Evolutionary conservation across 2,888 invertebrate species (phyloP).

Genomic region (Sussaba pulchella): DNA sequence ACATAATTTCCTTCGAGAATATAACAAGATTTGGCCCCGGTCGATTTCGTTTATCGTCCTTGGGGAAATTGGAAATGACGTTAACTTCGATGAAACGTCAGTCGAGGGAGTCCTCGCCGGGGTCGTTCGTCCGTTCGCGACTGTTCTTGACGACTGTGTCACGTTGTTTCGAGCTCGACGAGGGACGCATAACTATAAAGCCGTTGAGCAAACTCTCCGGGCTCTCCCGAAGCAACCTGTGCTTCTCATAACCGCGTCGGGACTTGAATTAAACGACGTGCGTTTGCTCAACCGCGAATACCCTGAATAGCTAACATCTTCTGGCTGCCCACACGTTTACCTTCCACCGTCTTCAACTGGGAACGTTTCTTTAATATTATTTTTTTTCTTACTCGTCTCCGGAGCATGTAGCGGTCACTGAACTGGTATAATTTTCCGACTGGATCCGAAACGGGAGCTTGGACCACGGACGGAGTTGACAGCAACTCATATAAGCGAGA

Average conservation of each 20-base stretch:
- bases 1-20: background rate
- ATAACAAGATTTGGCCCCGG: background rate
- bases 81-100: constrained; percentile 1
- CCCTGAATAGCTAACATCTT: constrained; percentile 4
- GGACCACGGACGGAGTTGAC: background rate
- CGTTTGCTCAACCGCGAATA: constrained; percentile 31
- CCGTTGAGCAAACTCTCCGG: background rate
- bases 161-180: constrained; percentile 18
- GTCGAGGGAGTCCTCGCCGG: background rate
- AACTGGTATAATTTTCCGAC: constrained; percentile 26
- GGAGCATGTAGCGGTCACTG: background rate
- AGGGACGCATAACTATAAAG: constrained; percentile 25
- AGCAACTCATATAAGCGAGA: background rate
- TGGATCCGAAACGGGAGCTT: constrained; percentile 4
- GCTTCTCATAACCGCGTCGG: constrained; percentile 10
- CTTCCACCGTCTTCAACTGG: constrained; percentile 3
- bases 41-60: background rate
- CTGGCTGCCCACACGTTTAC: constrained; percentile 28
- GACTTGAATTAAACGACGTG: constrained; percentile 39
- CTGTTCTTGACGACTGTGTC: constrained; percentile 26
- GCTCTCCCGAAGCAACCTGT: background rate
- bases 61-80: constrained; percentile 20
- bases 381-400: background rate
- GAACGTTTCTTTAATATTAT: constrained; percentile 1
- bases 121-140: constrained; percentile 1